These are phyloP conservation scores for Xestia xanthographa DNA, from an alignment of 2,888 invertebrate species.

Conservation along the genomic window DNA sequence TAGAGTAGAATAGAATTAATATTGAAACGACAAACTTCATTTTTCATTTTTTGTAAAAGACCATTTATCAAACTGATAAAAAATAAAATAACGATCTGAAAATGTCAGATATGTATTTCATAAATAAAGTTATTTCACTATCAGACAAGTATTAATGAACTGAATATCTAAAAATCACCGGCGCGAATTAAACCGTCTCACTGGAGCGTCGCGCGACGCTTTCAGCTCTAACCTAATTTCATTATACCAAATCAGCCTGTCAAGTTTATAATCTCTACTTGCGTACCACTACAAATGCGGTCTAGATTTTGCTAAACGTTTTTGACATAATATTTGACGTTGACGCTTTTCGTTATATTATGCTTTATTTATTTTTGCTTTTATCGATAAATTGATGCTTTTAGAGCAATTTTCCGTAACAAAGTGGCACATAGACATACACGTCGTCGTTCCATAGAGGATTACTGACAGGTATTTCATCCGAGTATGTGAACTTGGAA, in stretches of 20 bases:
- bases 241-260: slow-evolving; percentile 55
- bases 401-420: slow-evolving; percentile 27
- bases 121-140: slow-evolving; percentile 34
- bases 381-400: slow-evolving; percentile 23
- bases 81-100: slow-evolving; percentile 13
- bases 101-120: slow-evolving; percentile 24
- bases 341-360: slow-evolving; percentile 29
- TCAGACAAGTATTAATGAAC: slow-evolving; percentile 47
- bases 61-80: slow-evolving; percentile 30
- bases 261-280: slow-evolving; percentile 47
- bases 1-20: not conserved
- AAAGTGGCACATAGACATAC: slow-evolving; percentile 12
- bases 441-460: slow-evolving; percentile 5
- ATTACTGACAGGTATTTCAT: slow-evolving; percentile 9
- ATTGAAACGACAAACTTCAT: not conserved
- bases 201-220: slow-evolving; percentile 27
- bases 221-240: slow-evolving; percentile 53
- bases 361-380: not conserved
- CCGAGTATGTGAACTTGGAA: slow-evolving; percentile 28
- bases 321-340: slow-evolving; percentile 38
- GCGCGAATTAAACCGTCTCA: slow-evolving; percentile 31
- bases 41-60: slow-evolving; percentile 6
- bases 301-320: slow-evolving; percentile 43
- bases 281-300: slow-evolving; percentile 36
- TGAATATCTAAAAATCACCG: slow-evolving; percentile 52